Evolutionary conservation across 2,888 invertebrate species (phyloP).

Genomic region (Xestobium rufovillosum): DNA sequence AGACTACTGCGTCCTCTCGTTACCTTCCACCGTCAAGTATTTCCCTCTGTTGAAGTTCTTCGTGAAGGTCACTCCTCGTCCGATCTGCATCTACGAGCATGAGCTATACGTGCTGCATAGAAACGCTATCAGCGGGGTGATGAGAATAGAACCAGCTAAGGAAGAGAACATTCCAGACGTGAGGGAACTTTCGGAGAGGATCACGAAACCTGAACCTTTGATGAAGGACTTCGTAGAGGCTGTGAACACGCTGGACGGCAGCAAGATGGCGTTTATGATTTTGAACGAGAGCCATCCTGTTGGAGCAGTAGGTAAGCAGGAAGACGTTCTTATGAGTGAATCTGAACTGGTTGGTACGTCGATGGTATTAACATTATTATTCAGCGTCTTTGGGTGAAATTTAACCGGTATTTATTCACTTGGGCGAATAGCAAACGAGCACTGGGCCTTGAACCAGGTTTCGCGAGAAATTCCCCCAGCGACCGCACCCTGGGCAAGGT

Average conservation of each 20-base stretch:
- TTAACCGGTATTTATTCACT: too few relatives aligned
- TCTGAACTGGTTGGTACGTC: too few relatives aligned
- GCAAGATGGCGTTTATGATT: slow-evolving; percentile 23
- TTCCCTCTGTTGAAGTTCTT: slow-evolving; percentile 53
- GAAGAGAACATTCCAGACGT: slow-evolving; percentile 24
- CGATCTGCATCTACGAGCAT: slow-evolving; percentile 39
- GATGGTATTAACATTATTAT: too few relatives aligned
- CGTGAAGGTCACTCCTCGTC: slow-evolving; percentile 39
- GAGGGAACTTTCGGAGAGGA: slow-evolving; percentile 24
- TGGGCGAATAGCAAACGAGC: too few relatives aligned
- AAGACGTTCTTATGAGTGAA: too few relatives aligned
- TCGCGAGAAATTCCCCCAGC: too few relatives aligned
- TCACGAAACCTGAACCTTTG: slow-evolving; percentile 23
- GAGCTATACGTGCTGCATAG: slow-evolving; percentile 43
- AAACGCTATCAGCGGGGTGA: slow-evolving; percentile 31
- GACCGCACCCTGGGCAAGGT: too few relatives aligned
- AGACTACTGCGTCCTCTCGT: slow-evolving; percentile 56
- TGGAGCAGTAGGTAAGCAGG: slow-evolving; percentile 18
- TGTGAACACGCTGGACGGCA: slow-evolving; percentile 19
- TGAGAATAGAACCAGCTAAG: slow-evolving; percentile 25
- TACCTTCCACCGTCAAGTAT: slow-evolving; percentile 48
- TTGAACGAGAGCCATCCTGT: slow-evolving; percentile 12
- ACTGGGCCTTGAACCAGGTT: too few relatives aligned
- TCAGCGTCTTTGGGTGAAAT: too few relatives aligned
- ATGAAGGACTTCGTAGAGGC: slow-evolving; percentile 28